Conservation (phyloP, 1,140 invertebrate species). For the Drosophila murphyi region DNA sequence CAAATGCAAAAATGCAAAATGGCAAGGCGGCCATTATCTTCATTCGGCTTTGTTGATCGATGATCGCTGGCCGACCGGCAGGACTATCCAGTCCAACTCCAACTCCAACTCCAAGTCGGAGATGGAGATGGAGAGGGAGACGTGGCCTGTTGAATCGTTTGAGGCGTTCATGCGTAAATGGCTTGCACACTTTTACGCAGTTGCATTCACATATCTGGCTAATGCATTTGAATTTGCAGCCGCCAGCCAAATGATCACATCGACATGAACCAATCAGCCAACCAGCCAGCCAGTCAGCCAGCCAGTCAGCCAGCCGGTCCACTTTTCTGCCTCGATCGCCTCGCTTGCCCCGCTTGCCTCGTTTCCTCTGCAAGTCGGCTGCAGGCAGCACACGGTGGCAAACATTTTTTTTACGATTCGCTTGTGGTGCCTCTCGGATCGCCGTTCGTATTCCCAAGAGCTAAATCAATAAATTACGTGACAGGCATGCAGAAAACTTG, state of each 20-base stretch:
- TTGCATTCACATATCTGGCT: conserved; percentile 77
- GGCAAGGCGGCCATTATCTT: conserved; percentile 78
- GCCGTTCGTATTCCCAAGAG: conserved; percentile 81
- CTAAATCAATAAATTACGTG: conserved; percentile 84
- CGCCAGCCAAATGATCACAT: conserved; percentile 72
- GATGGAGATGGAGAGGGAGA: conserved; percentile 22
- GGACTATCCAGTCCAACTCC: conserved; percentile 7
- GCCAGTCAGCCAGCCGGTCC: conserved; percentile 52
- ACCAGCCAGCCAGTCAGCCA: conserved; percentile 10
- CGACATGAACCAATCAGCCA: conserved; percentile 77
- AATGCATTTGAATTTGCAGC: conserved; percentile 79
- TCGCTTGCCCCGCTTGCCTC: neutral
- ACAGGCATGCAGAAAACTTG: conserved; percentile 83
- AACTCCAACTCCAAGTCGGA: conserved; percentile 25
- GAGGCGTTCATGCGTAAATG: conserved; percentile 80
- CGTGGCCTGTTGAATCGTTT: conserved; percentile 65
- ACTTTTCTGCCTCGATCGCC: conserved; percentile 33
- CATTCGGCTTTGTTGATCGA: conserved; percentile 33
- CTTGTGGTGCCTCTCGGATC: conserved; percentile 43
- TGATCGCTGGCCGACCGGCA: conserved; percentile 34
- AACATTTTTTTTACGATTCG: conserved; percentile 79
- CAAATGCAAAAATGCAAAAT: conserved; percentile 83
- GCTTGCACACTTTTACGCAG: conserved; percentile 54
- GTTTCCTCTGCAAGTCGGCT: conserved; percentile 9
- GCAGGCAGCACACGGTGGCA: conserved; percentile 66